Evolutionary conservation across 2,113 vertebrate species (phyloP), one percentile per base, ranked within the genome.

Genomic region (Bufo gargarizans): DNA sequence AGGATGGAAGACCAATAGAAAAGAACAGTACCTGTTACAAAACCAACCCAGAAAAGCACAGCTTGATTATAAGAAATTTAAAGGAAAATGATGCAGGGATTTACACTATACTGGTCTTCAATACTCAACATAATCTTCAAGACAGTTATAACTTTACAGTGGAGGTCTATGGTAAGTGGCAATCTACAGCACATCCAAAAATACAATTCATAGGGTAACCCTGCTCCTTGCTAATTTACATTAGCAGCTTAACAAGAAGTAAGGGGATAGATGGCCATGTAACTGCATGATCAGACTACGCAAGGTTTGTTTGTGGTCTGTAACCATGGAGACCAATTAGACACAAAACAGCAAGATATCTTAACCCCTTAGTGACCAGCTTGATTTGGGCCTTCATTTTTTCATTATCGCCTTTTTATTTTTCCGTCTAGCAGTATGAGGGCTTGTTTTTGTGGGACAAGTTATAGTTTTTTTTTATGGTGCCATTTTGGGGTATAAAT

Each of bases 71-170:
- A 69, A 90, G 86, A 56, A 93, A 97, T 0, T 92, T 96, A 90
- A 95, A 95, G 89, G 88, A 92, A 9, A 95, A 91, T 74, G 94
- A 98, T 6, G 91, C 95, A 58, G 97, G 97, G 0, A 92, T 95
- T 90, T 98, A 94, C 92, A 97, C 97, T 89, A 71, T 99, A 0
- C 90, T 90, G 47, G 77, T 99, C 85, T 94, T 93, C 90, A 96
- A 93, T 87, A 89, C 81, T 33, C 90, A 90, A 2, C 92, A 92
- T 0, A 92, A 93, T 49, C 91, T 97, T 13, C 91, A 93, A 84
- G 93, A 91, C 90, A 97, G 95, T 87, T 91, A 97, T 89, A 97
- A 93, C 93, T 96, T 96, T 92, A 96, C 93, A 77, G 90, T 98
- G 85, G 89, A 93, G 78, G 96, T 98, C 50, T 53, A 91, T 33